phyloP scores from a whole-genome alignment of 2,888 invertebrate genomes.

The Scaptomyza polygonia region DNA sequence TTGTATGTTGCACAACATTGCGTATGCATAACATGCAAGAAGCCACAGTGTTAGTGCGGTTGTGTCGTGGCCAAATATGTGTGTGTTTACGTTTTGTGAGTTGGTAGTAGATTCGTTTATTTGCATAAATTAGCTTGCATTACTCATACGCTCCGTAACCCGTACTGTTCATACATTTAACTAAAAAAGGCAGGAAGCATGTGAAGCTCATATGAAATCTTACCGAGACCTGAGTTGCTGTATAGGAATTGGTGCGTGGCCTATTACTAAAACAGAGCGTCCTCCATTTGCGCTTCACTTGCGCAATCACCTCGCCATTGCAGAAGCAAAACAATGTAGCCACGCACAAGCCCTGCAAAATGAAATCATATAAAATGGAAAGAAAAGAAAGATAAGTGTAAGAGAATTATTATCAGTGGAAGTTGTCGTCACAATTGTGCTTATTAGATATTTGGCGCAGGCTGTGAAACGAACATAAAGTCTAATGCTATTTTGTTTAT shows the following conservation, averaged over 20 bases:
- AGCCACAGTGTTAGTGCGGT: constrained; percentile 12
- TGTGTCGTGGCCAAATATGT: no score
- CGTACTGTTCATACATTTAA: constrained; percentile 18
- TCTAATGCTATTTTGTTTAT: constrained; percentile 60
- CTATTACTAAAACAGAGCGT: constrained; percentile 88
- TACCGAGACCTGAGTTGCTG: constrained; percentile 95
- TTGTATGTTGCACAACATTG: constrained; percentile 10
- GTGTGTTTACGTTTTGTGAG: constrained; percentile 12
- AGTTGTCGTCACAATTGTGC: constrained; percentile 22
- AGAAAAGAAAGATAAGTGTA: background rate
- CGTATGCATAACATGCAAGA: constrained; percentile 40
- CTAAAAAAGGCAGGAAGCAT: constrained; percentile 47
- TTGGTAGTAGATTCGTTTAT: constrained; percentile 13
- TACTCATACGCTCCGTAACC: constrained; percentile 66
- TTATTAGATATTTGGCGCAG: constrained; percentile 33
- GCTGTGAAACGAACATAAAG: constrained; percentile 17
- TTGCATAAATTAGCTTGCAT: constrained; percentile 53
- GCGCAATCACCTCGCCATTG: constrained; percentile 96
- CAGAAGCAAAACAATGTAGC: constrained; percentile 96
- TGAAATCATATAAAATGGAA: background rate
- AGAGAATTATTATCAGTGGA: constrained; percentile 21
- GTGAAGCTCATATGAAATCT: constrained; percentile 84
- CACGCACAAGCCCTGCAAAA: constrained; percentile 93
- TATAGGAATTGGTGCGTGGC: constrained; percentile 92
- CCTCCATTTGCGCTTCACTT: constrained; percentile 93